Evolutionary conservation across 2,888 invertebrate species (phyloP).

Genomic region (Luperina nickerlii): DNA sequence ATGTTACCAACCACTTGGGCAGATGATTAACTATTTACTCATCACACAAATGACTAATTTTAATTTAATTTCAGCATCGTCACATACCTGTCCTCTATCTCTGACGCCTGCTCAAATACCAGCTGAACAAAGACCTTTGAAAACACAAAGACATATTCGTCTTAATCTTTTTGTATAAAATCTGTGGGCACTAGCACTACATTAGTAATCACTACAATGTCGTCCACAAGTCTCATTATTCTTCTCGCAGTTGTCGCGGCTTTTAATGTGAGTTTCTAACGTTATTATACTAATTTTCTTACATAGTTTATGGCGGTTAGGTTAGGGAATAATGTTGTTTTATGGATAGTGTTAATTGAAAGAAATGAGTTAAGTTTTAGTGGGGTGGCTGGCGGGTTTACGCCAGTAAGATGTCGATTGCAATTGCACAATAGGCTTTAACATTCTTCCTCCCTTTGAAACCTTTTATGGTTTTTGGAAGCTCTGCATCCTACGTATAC

Average conservation of each 20-base stretch:
- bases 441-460: not conserved
- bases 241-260: conserved; percentile 60
- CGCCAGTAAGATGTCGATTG: too few species aligned
- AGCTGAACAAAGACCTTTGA: conserved; percentile 36
- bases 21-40: conserved; percentile 15
- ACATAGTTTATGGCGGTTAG: conserved; percentile 7
- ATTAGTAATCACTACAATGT: conserved; percentile 64
- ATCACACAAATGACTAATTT: conserved; percentile 30
- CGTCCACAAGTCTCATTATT: conserved; percentile 65
- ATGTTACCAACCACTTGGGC: not conserved
- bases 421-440: not conserved
- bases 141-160: conserved; percentile 54
- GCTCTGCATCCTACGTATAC: not conserved
- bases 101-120: conserved; percentile 25
- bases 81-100: conserved; percentile 55
- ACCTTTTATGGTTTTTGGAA: not conserved
- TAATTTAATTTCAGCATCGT: conserved; percentile 5
- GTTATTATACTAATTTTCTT: conserved; percentile 36
- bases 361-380: conserved; percentile 30
- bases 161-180: conserved; percentile 64
- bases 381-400: not conserved
- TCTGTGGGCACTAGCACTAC: conserved; percentile 34
- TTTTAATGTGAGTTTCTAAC: conserved; percentile 68
- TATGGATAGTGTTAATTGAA: conserved; percentile 30
- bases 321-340: conserved; percentile 24